phyloP scores from a whole-genome alignment of 2,797 vertebrate species.

The Myripristis murdjan region DNA sequence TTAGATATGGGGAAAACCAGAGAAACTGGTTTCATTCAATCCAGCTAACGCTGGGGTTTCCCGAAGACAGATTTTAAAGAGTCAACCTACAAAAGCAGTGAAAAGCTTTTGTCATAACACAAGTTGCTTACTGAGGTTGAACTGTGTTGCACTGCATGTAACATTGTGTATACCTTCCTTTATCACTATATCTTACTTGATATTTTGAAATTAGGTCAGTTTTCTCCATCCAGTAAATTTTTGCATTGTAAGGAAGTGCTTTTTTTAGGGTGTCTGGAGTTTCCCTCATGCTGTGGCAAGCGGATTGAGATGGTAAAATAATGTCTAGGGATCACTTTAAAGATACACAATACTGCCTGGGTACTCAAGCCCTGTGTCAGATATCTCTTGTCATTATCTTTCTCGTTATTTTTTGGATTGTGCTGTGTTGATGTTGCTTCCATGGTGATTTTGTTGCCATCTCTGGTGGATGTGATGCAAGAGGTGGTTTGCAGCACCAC shows the following conservation, averaged over 20 bases:
- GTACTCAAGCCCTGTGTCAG: neutral
- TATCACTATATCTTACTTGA: neutral
- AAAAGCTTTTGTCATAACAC: neutral
- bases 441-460: conserved; percentile 23
- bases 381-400: conserved; percentile 7
- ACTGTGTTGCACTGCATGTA: neutral
- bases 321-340: neutral
- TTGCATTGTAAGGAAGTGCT: no score
- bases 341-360: no score
- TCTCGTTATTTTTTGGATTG: neutral
- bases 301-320: neutral
- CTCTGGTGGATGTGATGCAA: no score
- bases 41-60: neutral
- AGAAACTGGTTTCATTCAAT: neutral
- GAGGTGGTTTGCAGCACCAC: neutral
- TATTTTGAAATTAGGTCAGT: neutral
- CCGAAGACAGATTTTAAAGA: neutral
- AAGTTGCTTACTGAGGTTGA: neutral
- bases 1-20: conserved; percentile 4
- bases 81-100: neutral
- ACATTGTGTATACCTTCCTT: no score
- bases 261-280: no score
- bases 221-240: no score
- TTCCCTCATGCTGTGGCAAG: neutral
- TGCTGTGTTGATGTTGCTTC: conserved; percentile 33